A percentile compares a stretch with the other conserved stretches of the same genome.
Conservation (phyloP, 1,140 invertebrate species). For the Drusus annulatus region DNA sequence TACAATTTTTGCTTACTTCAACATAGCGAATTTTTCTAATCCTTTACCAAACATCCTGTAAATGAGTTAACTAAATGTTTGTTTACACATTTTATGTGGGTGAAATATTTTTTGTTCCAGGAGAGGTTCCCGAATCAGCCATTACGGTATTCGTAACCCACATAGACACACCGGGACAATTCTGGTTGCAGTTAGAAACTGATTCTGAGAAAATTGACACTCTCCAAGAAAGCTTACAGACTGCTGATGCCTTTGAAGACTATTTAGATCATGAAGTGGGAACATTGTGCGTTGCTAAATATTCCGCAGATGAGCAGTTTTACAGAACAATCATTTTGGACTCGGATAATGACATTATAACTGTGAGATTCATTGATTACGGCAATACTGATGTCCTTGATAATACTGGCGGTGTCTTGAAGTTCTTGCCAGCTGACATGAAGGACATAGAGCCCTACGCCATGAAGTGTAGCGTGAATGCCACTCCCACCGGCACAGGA, state of each 20-base stretch:
- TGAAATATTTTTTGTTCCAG: slow-evolving; percentile 11
- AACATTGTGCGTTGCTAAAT: slow-evolving; percentile 80
- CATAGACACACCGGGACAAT: slow-evolving; percentile 77
- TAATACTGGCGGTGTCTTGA: slow-evolving; percentile 73
- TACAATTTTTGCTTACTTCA: too few relatives aligned
- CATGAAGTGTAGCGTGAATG: slow-evolving; percentile 76
- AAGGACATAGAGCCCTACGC: slow-evolving; percentile 72
- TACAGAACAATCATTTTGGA: slow-evolving; percentile 87
- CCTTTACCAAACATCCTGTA: too few relatives aligned
- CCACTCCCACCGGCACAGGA: slow-evolving; percentile 74
- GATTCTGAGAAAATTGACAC: slow-evolving; percentile 69
- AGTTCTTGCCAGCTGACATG: slow-evolving; percentile 73
- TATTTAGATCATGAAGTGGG: slow-evolving; percentile 74
- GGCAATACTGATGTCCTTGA: slow-evolving; percentile 83
- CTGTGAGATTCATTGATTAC: slow-evolving; percentile 87
- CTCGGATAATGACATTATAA: slow-evolving; percentile 77
- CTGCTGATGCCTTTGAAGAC: slow-evolving; percentile 65
- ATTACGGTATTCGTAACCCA: slow-evolving; percentile 74
- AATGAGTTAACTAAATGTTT: too few relatives aligned
- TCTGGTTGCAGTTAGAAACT: slow-evolving; percentile 76
- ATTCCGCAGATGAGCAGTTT: slow-evolving; percentile 82
- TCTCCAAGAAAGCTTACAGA: slow-evolving; percentile 76
- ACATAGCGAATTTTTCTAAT: too few relatives aligned
- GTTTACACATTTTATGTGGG: too few relatives aligned
- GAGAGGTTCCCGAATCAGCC: neutral